phyloP scores from a whole-genome alignment of 2,888 invertebrate genomes.

The Chirona hameri region DNA sequence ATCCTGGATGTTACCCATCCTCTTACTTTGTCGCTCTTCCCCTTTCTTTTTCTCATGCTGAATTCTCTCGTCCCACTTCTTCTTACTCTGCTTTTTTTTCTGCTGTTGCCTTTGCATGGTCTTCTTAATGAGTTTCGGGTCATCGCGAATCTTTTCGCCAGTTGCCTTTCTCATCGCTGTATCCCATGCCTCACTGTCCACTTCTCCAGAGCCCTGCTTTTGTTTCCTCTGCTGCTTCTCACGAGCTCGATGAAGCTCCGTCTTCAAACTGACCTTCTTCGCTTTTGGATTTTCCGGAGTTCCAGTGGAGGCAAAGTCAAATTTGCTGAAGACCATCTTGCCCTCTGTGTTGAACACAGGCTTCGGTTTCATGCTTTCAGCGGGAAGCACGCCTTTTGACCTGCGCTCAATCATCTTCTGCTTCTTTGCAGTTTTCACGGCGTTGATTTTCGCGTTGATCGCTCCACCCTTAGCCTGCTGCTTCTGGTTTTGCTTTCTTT shows the following conservation, averaged over 20 bases:
- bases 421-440: background rate
- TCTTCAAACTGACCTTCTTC: background rate
- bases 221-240: background rate
- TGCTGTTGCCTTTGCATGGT: background rate
- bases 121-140: background rate
- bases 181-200: background rate
- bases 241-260: background rate
- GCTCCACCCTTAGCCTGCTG: no score
- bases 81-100: slow-evolving; percentile 23
- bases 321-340: background rate
- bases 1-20: background rate
- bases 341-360: slow-evolving; percentile 9
- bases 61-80: slow-evolving; percentile 4
- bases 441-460: background rate
- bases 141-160: background rate
- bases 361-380: background rate
- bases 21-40: background rate
- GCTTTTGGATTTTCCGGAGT: background rate
- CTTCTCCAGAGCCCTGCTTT: background rate
- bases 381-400: background rate
- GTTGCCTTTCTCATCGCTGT: background rate
- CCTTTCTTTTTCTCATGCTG: background rate
- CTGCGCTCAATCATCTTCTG: slow-evolving; percentile 9
- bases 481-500: background rate
- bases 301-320: background rate